Conservation (phyloP, 92 coral and sea anemone genomes). For the Epizoanthus illoricatus region DNA sequence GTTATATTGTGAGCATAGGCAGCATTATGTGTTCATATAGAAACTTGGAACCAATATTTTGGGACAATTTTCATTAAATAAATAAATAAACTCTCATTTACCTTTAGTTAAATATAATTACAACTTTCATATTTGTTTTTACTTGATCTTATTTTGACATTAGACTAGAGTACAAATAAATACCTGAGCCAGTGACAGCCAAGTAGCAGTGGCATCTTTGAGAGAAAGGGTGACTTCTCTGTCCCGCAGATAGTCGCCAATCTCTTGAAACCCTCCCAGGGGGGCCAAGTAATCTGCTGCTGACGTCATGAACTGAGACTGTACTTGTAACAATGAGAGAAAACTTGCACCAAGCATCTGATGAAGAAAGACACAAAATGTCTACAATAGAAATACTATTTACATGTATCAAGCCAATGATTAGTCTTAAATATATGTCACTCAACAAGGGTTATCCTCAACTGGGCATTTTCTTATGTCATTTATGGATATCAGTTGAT, state of each 20-base stretch:
- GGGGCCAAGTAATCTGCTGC: slow-evolving; percentile 89
- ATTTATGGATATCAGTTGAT: no score
- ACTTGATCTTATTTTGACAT: no score
- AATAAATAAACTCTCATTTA: no score
- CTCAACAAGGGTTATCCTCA: no score
- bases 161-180: not conserved
- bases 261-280: slow-evolving; percentile 92
- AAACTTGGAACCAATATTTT: no score
- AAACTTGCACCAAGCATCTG: slow-evolving; percentile 98
- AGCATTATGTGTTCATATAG: no score
- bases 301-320: slow-evolving; percentile 81
- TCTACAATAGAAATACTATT: not conserved
- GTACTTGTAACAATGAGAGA: slow-evolving; percentile 86
- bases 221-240: slow-evolving; percentile 97
- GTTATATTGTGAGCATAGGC: no score
- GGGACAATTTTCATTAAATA: no score
- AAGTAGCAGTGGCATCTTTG: slow-evolving; percentile 94
- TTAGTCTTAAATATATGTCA: no score
- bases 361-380: not conserved
- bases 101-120: no score
- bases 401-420: no score
- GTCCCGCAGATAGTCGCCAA: slow-evolving; percentile 99
- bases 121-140: no score
- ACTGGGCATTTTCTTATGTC: not conserved
- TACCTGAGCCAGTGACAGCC: slow-evolving; percentile 97